These are phyloP conservation scores for Lycocerus yunnanus DNA, from an alignment of 2,888 invertebrate species.

Conservation along the genomic window DNA sequence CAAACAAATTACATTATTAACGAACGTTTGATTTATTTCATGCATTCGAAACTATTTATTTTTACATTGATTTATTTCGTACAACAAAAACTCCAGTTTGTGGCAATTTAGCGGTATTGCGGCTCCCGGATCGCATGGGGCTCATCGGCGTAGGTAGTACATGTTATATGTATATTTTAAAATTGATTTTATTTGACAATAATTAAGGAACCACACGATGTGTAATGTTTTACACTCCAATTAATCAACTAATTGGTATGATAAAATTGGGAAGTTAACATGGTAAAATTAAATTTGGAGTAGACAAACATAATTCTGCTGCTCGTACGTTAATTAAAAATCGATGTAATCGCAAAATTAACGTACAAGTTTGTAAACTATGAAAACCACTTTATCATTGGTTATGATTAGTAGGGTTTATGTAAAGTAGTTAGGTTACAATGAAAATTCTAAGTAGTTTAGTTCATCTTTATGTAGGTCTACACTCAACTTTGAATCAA, in stretches of 20 bases:
- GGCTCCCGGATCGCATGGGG: background rate
- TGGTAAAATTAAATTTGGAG: background rate
- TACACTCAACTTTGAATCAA: slow-evolving; percentile 17
- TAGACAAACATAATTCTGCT: background rate
- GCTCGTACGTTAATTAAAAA: background rate
- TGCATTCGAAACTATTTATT: background rate
- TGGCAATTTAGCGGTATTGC: background rate
- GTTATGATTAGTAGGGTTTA: background rate
- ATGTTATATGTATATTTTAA: background rate
- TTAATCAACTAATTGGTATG: background rate
- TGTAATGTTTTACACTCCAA: background rate
- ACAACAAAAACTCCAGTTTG: background rate
- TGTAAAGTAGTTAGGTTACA: background rate
- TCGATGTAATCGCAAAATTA: background rate
- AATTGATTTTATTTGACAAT: background rate
- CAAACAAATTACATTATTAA: background rate
- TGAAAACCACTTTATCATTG: background rate
- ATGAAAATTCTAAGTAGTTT: slow-evolving; percentile 5
- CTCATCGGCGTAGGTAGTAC: background rate
- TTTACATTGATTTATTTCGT: background rate
- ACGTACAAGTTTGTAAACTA: background rate
- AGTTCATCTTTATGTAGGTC: background rate
- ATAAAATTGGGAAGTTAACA: background rate
- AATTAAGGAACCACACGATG: background rate
- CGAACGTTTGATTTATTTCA: background rate